These are phyloP conservation scores for Xiphias gladius DNA, from an alignment of 2,113 vertebrate genomes.

Conservation along the genomic window DNA sequence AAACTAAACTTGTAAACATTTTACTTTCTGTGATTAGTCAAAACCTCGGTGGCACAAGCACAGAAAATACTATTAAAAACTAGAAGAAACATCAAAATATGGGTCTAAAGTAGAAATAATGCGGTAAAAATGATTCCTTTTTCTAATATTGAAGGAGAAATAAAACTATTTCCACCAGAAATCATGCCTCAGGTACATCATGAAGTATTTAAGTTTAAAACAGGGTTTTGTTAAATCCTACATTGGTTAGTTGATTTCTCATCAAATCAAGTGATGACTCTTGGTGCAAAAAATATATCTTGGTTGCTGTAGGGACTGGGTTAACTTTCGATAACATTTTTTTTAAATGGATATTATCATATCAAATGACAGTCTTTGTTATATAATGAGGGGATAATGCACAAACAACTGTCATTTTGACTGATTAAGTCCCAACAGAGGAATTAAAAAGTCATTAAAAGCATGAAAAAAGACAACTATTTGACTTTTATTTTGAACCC, in stretches of 20 bases:
- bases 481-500: not conserved
- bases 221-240: too few species aligned
- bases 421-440: not conserved
- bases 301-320: not conserved
- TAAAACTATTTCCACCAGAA: not conserved
- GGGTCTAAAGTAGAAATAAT: not conserved
- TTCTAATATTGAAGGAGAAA: not conserved
- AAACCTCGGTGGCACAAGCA: too few species aligned
- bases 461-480: not conserved
- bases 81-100: too few species aligned
- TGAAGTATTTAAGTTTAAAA: too few species aligned
- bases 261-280: too few species aligned
- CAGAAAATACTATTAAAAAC: too few species aligned
- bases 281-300: not conserved
- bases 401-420: not conserved
- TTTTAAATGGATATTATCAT: not conserved
- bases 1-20: not conserved
- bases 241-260: not conserved
- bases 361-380: not conserved
- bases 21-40: not conserved
- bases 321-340: not conserved
- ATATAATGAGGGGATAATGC: not conserved
- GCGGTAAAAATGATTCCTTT: not conserved
- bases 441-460: not conserved
- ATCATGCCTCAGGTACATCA: not conserved